Evolutionary conservation across 2,113 vertebrate genomes (phyloP).

Genomic region (Gadus macrocephalus): DNA sequence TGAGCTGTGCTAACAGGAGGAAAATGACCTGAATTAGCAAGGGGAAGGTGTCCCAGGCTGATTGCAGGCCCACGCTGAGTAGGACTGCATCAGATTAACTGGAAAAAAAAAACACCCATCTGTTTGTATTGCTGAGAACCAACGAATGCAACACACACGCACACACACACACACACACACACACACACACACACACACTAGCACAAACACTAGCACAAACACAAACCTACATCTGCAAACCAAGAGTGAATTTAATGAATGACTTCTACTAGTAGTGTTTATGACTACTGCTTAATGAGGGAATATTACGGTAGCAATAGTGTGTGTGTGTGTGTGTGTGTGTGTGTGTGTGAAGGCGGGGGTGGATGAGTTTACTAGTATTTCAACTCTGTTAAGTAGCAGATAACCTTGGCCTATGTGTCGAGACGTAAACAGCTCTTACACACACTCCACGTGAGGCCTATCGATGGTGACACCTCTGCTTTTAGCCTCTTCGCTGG

Average conservation of each 20-base stretch:
- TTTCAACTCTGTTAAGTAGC: no score
- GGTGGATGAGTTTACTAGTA: no score
- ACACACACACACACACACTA: background rate
- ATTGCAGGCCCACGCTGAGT: background rate
- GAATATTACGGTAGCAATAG: background rate
- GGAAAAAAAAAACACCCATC: slow-evolving; percentile 12
- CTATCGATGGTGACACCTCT: no score
- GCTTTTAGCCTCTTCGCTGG: no score
- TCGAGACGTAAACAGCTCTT: no score
- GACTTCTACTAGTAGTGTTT: no score
- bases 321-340: slow-evolving; percentile 6
- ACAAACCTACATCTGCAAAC: background rate
- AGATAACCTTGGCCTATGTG: no score
- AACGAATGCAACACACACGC: background rate
- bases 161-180: background rate
- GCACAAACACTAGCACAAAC: background rate
- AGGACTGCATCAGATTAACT: background rate
- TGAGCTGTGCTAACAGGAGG: no score
- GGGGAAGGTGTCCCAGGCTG: background rate
- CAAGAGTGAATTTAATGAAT: no score
- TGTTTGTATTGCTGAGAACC: slow-evolving; percentile 4
- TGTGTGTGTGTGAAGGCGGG: slow-evolving; percentile 1
- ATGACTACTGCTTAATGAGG: no score
- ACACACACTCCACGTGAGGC: no score
- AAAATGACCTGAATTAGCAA: no score